Base-by-base conservation (phyloP, 92 coral and sea anemone genomes). In the Bergia puertoricense region DNA sequence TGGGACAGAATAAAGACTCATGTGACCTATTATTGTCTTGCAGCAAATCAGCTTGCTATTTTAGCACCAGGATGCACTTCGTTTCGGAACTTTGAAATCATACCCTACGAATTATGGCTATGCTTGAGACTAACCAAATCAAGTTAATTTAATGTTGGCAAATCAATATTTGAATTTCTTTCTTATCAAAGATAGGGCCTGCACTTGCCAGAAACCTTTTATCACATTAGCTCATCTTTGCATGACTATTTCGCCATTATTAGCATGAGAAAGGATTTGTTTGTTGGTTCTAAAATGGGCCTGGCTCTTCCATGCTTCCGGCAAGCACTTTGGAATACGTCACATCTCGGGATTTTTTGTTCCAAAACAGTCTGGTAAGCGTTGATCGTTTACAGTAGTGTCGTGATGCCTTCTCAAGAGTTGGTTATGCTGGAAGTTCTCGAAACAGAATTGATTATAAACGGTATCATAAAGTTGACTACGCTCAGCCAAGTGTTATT, bases 201-300 rank as follows among this genome's bases (percentile, higher is more conserved):
- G 87, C 87, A 71, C 36, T 71, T 72, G 76, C 79, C 66, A 69
- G 87, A 84, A 42, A 71, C 78, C 87, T 73, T 69, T 84, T 84
- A 84, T 84, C 79, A 84, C 87, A 42, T 84, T 84, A 45, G 66
- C 44, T 48, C 87, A 84, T 84, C 87, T 84, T 84, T 84, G 87
- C 87, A 84, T 84, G 87, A 69, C 87, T 84, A 84, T 84, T 69
- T 84, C 2, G 48, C 45, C 87, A 84, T 84, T 84, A 84, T 84
- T 84, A 84, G 79, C 87, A 84, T 84, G 40, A 84, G 87, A 84
- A 84, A 84, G 48, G 75, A 8, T 71, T 48, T 84, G 78, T 84
- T 84, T 84, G 87, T 84, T 84, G 65, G 87, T 84, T 84, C 59
- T 48, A 84, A 84, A 84, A 84, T 84, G 87, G 87, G 45, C 87